Conservation (phyloP, 2,797 vertebrate genomes). For the Chelidonichthys spinosus region DNA sequence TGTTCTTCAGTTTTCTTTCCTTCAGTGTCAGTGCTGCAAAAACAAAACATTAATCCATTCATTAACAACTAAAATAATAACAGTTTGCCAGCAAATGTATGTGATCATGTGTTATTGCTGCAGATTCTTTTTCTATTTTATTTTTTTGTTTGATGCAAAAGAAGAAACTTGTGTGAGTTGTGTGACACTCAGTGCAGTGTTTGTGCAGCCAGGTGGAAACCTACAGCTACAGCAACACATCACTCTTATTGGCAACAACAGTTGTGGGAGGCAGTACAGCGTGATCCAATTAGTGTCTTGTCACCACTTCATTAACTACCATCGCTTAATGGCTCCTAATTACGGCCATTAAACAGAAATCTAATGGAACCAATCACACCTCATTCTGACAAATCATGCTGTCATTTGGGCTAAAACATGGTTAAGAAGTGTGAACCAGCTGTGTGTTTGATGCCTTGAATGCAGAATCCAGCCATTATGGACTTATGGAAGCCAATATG, state of each 20-base stretch:
- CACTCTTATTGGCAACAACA: constrained; percentile 7
- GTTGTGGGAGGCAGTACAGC: constrained; percentile 11
- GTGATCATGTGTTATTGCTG: background rate
- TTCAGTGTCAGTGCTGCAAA: too few relatives aligned
- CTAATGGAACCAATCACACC: constrained; percentile 13
- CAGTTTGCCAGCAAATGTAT: background rate
- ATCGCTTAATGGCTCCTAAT: constrained; percentile 20
- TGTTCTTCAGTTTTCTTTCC: too few relatives aligned
- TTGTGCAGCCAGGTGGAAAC: constrained; percentile 17
- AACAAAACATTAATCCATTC: background rate
- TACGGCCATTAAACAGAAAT: constrained; percentile 19
- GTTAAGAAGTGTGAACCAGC: background rate
- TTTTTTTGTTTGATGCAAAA: background rate
- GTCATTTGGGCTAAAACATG: background rate
- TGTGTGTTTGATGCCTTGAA: constrained; percentile 6
- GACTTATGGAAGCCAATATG: background rate
- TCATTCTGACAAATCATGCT: constrained; percentile 18
- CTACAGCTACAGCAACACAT: constrained; percentile 21
- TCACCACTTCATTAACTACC: constrained; percentile 30
- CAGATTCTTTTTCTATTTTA: constrained; percentile 6
- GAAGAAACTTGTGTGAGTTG: background rate
- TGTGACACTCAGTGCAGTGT: background rate
- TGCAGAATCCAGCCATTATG: background rate
- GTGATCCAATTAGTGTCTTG: constrained; percentile 12
- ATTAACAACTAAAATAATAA: background rate